Base-by-base conservation (phyloP, 2,797 vertebrate species). In the Anguilla pacifica region DNA sequence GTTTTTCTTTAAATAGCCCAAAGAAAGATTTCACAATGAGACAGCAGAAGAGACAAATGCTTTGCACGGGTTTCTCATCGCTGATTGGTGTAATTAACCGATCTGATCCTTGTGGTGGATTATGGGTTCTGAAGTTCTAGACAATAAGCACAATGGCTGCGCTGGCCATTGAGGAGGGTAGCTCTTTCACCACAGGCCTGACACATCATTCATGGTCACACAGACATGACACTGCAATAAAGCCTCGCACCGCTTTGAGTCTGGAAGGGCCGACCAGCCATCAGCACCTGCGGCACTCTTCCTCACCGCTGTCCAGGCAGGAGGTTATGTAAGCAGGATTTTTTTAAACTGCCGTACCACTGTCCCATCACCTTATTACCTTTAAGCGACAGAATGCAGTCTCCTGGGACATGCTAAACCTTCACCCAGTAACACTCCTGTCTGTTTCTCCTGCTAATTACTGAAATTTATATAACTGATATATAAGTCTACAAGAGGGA, bases 211-310 rank as follows among this genome's bases (percentile, higher is more conserved):
- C 79, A 82, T 5, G 39, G 43, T 25, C 43, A 51, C 74, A 43
- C 22, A 82, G 79, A 51, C 79, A 82, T 82, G 43, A 82, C 79
- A 22, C 46, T n/a, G 79, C 79, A 82, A 10, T n/a, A 51, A 82
- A n/a, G 25, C 2, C 28, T 51, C 22, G n/a, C 79, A 82, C 6
- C 9, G 77, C 39, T 25, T 46, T 81, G 79, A 51, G 46, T 51
- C 79, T 82, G 13, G 13, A 43, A 39, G 74, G 74, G 17, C 22
- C 43, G 74, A 46, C 5, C 22, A 51, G 22, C 79, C 22, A 82
- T 51, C 46, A 51, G 79, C 43, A 82, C 22, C 4, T 25, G 17
- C 25, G 46, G 39, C 35, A 35, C 10, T 17, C 35, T 15, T 39
- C 72, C 72, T 43, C 35, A 79, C 39, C 74, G 9, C 79, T 49